Evolutionary conservation across 2,113 vertebrate species (phyloP).

Genomic region (Myiozetetes cayanensis): DNA sequence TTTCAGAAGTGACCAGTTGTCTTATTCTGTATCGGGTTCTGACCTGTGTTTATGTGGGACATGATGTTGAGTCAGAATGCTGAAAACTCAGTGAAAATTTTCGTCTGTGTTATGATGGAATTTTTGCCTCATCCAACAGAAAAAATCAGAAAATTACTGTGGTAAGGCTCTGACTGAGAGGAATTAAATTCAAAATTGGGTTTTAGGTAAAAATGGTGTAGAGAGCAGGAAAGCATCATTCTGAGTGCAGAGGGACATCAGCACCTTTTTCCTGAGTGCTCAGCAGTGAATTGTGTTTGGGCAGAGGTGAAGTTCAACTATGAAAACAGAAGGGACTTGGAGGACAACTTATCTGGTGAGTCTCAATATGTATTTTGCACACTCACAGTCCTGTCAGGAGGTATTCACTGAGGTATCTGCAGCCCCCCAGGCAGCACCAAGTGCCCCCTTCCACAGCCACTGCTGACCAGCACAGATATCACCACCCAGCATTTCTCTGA

Average conservation of each 20-base stretch:
- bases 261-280: too few relatives aligned
- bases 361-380: fast-evolving
- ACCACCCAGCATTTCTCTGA: background rate
- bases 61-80: fast-evolving
- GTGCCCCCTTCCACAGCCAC: background rate
- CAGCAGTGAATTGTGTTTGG: background rate
- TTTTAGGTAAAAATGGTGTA: background rate
- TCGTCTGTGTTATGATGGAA: background rate
- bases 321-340: background rate
- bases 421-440: background rate
- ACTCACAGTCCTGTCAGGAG: background rate
- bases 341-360: background rate
- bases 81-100: background rate
- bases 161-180: background rate
- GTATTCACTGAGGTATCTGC: background rate
- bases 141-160: background rate
- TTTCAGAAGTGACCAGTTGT: background rate
- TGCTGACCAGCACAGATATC: background rate
- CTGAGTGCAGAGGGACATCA: background rate
- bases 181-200: background rate
- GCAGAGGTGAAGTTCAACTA: background rate
- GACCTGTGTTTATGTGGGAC: background rate
- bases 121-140: background rate
- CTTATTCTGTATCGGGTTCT: background rate
- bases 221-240: background rate